These are phyloP conservation scores for Cephus spinipes DNA, from an alignment of 2,888 invertebrate genomes.

Conservation along the genomic window DNA sequence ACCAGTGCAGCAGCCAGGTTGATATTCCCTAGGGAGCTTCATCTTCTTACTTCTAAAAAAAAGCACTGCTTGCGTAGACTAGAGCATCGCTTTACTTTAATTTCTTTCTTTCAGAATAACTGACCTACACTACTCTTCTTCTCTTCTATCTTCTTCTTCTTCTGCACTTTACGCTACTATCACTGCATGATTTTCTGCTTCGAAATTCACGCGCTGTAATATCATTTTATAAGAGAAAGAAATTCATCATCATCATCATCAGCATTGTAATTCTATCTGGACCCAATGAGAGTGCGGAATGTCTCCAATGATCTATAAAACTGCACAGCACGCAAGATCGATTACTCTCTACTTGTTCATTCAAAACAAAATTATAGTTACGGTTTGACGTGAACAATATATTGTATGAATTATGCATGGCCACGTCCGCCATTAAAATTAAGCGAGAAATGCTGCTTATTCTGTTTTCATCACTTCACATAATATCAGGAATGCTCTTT, in stretches of 20 bases:
- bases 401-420: background rate
- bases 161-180: constrained; percentile 43
- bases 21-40: constrained; percentile 23
- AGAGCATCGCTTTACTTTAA: background rate
- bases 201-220: background rate
- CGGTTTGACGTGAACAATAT: background rate
- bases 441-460: background rate
- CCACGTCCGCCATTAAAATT: background rate
- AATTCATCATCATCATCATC: background rate
- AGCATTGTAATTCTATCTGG: background rate
- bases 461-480: background rate
- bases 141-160: constrained; percentile 25
- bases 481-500: background rate
- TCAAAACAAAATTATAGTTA: background rate
- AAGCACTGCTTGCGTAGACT: background rate
- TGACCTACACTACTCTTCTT: constrained; percentile 35
- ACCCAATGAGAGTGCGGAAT: background rate
- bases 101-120: constrained; percentile 51
- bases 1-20: constrained; percentile 58
- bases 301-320: background rate
- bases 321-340: background rate
- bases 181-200: constrained; percentile 45
- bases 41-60: constrained; percentile 1
- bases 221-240: background rate
- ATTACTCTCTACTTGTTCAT: background rate